Base-by-base conservation (phyloP, 2,797 vertebrate genomes). In the Mus minutoides region DNA sequence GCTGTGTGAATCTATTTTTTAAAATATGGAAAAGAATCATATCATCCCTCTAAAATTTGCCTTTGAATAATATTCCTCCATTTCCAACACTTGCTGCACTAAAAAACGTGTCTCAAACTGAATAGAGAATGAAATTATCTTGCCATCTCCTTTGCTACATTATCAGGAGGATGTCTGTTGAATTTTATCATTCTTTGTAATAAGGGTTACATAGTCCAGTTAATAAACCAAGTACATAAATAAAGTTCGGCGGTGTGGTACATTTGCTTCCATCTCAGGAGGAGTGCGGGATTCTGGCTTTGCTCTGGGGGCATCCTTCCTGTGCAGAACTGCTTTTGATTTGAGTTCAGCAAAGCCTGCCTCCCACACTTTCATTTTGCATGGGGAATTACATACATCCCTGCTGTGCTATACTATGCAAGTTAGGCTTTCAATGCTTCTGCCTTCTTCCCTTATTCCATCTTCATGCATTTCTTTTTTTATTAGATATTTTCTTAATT, bases 61-160 rank as follows among this genome's bases (percentile, higher is more conserved):
- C 87, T 82, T 40, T 49, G 82, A 17, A 85, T 82, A 69, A 17
- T 69, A 69, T 56, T 29, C 21, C 31, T 87, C 84, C 49, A n/a
- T 75, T 49, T 89, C 34, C 14, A 60, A 5, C 21, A 82, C 10
- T 34, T 78, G 26, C 43, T 58, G 6, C n/a, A 17, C 49, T 82
- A 62, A 95, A 95, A 62, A 82, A 91, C 82, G 37, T 78, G 4
- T 40, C 80, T 93, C n/a, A 86, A 67, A 79, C 7, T n/a, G 73
- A 84, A 56, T 21, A 86, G 7, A 16, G 3, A 88, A 54, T 69
- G 84, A 86, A 69, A 69, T 69, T 69, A 37, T 69, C 46, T 37
- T 49, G 37, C 64, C 19, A 17, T 34, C 12, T 24, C 34, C 64
- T 69, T 69, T 52, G 13, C 46, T 71, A 56, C n/a, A 40, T 24